Percentiles rank a stretch among this genome's conserved stretches.
phyloP scores from a whole-genome alignment of 2,113 vertebrate genomes.

The Azemiops feae region DNA sequence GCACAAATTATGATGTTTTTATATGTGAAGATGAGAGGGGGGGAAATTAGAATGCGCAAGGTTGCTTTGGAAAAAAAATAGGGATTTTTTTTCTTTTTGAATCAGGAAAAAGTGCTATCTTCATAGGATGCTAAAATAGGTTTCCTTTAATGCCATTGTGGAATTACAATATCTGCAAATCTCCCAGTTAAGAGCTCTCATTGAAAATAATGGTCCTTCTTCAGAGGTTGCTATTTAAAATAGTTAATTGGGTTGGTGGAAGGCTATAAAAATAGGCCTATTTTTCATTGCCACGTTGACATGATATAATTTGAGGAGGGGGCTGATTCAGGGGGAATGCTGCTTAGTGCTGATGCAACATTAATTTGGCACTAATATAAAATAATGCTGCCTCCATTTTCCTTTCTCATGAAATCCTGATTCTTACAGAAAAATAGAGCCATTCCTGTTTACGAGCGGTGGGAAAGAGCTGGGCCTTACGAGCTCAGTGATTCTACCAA shows the following conservation, averaged over 20 bases:
- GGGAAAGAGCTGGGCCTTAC: background rate
- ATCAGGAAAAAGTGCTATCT: slow-evolving; percentile 13
- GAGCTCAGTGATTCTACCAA: background rate
- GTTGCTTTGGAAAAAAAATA: background rate
- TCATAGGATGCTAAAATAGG: slow-evolving; percentile 7
- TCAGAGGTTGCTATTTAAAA: slow-evolving; percentile 24
- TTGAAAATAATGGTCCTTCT: slow-evolving; percentile 17
- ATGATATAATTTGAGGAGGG: background rate
- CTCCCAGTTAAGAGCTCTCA: slow-evolving; percentile 7
- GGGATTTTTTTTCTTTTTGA: background rate
- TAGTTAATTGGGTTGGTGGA: background rate
- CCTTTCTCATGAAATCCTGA: slow-evolving; percentile 4
- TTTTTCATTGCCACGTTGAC: slow-evolving; percentile 5
- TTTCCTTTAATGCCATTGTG: slow-evolving; percentile 12
- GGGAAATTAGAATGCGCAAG: background rate
- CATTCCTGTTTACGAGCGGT: background rate
- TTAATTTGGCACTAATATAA: background rate
- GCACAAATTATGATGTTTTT: background rate
- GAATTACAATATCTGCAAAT: background rate
- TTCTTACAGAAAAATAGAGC: background rate
- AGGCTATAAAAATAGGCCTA: slow-evolving; percentile 1
- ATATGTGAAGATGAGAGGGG: background rate
- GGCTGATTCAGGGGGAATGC: background rate
- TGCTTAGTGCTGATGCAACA: background rate
- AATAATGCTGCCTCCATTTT: background rate